Evolutionary conservation across 35 echinoderm and acorn worm species (phyloP), one percentile per base, ranked within the genome.

Genomic region (Heliocidaris erythrogramma): DNA sequence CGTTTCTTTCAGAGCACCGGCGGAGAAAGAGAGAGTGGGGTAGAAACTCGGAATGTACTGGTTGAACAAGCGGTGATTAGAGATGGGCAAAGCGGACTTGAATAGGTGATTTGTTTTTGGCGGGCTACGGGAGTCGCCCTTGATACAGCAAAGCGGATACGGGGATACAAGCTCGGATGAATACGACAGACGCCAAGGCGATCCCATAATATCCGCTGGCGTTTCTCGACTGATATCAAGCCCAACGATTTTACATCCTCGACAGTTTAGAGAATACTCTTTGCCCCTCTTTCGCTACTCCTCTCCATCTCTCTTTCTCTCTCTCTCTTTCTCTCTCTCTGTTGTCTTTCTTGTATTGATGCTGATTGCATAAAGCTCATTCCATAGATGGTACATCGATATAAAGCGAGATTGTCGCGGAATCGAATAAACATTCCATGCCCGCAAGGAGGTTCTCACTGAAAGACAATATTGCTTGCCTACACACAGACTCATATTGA

Each of bases 61-160:
- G 65, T 78, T 78, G 65, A 78, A 78, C 87, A 89, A 89, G 87
- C 32, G 47, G 47, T 89, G 87, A 89, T 89, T 89, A 89, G 87
- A 89, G 87, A 89, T 13, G 12, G 29, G 65, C 31, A 48, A 89
- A 89, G 87, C 32, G 14, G 65, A 30, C 87, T 89, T 89, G 12
- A 89, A 89, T 89, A 32, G 87, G 87, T 89, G 87, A 89, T 89
- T 89, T 89, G 87, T 89, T 89, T 78, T 42, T 89, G 87, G 87
- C 87, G 30, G 31, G 87, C 87, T 47, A 89, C 30, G 7, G 87
- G 87, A 89, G 31, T 89, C 87, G 87, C 87, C 87, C 87, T 89
- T 89, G 87, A 89, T 89, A 89, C 30, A 32, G 31, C 17, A 89
- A 89, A 89, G 87, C 87, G 87, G 87, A 89, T 89, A 48, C 47